phyloP scores from a whole-genome alignment of 1,140 invertebrate genomes.

The Zaprionus gabonicus region DNA sequence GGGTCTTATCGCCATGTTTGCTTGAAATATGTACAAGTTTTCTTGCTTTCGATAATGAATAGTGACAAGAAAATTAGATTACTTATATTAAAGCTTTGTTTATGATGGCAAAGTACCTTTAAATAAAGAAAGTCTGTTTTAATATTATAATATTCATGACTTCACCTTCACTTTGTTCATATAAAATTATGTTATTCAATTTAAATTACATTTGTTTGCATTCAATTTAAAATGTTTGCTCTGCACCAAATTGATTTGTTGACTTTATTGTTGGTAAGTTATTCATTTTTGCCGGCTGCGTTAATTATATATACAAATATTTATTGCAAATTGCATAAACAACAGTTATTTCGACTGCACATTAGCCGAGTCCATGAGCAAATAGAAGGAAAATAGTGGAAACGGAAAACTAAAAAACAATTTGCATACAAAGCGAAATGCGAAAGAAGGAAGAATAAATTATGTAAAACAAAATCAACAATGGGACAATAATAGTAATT shows the following conservation, averaged over 20 bases:
- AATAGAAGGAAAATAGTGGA: conserved; percentile 12
- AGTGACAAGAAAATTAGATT: not conserved
- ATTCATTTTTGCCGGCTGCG: not conserved
- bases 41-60: not conserved
- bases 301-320: conserved; percentile 9
- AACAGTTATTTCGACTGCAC: conserved; percentile 11
- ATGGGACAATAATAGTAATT: conserved; percentile 77
- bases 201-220: conserved; percentile 1
- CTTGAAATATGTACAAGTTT: not conserved
- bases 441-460: conserved; percentile 56
- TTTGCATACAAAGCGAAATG: conserved; percentile 64
- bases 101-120: not conserved
- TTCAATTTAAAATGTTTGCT: conserved; percentile 2
- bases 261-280: not conserved
- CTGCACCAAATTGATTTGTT: conserved; percentile 5
- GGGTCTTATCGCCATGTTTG: not conserved
- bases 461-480: conserved; percentile 80
- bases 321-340: conserved; percentile 1
- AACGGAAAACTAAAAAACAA: conserved; percentile 50
- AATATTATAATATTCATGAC: not conserved
- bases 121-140: no score
- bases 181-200: not conserved
- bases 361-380: conserved; percentile 12
- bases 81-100: not conserved
- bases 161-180: not conserved